Percentiles rank a stretch among this genome's conserved stretches.
These are phyloP conservation scores for Epistrophella euchroma DNA, from an alignment of 2,888 invertebrate species.

Conservation along the genomic window DNA sequence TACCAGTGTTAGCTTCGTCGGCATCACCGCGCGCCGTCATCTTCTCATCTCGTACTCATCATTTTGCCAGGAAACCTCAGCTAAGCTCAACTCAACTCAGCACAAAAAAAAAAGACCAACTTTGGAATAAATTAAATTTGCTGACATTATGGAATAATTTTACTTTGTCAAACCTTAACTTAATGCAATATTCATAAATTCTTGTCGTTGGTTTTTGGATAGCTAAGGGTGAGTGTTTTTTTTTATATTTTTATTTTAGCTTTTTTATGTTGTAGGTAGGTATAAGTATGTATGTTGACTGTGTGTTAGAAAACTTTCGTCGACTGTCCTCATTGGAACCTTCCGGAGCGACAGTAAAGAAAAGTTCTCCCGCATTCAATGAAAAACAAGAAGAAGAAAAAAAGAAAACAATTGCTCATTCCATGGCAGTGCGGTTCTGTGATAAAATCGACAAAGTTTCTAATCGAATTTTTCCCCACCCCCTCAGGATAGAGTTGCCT, in stretches of 20 bases:
- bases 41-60: constrained; percentile 38
- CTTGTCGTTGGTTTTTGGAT: constrained; percentile 57
- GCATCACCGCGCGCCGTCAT: not conserved
- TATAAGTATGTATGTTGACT: constrained; percentile 30
- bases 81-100: constrained; percentile 19
- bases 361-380: constrained; percentile 60
- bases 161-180: constrained; percentile 75
- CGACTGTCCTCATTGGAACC: constrained; percentile 42
- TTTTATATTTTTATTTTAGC: constrained; percentile 7
- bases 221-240: constrained; percentile 34
- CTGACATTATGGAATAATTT: constrained; percentile 76
- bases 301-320: constrained; percentile 54
- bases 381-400: constrained; percentile 48
- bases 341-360: constrained; percentile 49
- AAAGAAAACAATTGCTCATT: constrained; percentile 73
- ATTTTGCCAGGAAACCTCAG: constrained; percentile 55
- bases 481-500: constrained; percentile 30
- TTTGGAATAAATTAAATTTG: constrained; percentile 74
- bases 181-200: constrained; percentile 76
- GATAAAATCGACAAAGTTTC: constrained; percentile 76
- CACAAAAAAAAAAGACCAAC: constrained; percentile 66
- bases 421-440: constrained; percentile 73
- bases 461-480: constrained; percentile 68
- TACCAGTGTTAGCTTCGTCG: not conserved
- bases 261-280: constrained; percentile 23